Evolutionary conservation across 2,888 invertebrate genomes (phyloP).

Genomic region (Nemotelus nigrinus): DNA sequence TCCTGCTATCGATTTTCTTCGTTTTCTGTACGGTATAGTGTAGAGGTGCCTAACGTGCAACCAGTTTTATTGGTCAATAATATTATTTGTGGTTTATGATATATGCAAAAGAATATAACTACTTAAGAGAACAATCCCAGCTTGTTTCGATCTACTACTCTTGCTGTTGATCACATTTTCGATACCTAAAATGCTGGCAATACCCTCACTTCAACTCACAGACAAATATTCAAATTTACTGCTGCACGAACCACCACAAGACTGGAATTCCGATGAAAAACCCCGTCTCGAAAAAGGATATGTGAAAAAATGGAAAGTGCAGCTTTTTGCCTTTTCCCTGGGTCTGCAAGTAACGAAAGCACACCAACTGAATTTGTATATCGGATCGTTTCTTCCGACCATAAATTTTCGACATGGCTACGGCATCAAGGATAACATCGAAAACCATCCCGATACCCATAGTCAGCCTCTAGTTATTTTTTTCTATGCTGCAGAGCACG

Average conservation of each 20-base stretch:
- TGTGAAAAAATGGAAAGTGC: neutral
- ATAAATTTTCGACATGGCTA: neutral
- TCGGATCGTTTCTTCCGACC: neutral
- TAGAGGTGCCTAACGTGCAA: neutral
- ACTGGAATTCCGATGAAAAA: neutral
- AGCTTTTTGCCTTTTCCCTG: neutral
- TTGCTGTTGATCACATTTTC: too few relatives aligned
- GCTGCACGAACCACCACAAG: neutral
- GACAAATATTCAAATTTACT: neutral
- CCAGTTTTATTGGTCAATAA: neutral
- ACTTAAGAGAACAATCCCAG: too few relatives aligned
- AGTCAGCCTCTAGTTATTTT: neutral
- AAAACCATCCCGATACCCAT: neutral
- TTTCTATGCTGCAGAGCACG: neutral
- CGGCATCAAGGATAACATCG: neutral
- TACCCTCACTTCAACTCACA: too few relatives aligned
- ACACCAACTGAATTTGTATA: neutral
- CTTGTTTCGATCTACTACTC: too few relatives aligned
- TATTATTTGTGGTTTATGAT: neutral
- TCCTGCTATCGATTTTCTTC: neutral
- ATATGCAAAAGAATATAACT: neutral
- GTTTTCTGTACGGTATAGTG: neutral
- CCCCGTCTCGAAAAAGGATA: neutral
- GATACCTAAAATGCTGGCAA: too few relatives aligned
- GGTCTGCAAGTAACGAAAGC: neutral